Conservation (phyloP, 2,888 invertebrate genomes). For the Odontothrips loti region DNA sequence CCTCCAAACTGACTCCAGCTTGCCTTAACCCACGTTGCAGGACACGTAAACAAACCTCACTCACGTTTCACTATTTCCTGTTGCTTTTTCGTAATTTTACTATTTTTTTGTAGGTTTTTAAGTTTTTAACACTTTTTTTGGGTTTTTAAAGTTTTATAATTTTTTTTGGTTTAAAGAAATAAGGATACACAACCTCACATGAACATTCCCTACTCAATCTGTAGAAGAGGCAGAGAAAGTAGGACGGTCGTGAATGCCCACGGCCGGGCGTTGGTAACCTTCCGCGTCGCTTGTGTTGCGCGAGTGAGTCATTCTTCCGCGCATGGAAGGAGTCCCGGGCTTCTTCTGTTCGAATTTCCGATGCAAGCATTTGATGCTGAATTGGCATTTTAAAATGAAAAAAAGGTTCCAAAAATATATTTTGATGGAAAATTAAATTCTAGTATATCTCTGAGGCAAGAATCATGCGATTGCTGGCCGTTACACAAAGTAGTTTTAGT, state of each 20-base stretch:
- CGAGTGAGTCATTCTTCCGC: no score
- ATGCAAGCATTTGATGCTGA: no score
- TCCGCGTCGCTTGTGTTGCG: background rate
- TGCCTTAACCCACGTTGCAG: slow-evolving; percentile 18
- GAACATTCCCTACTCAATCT: slow-evolving; percentile 26
- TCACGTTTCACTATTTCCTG: slow-evolving; percentile 24
- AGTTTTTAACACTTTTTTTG: slow-evolving; percentile 21
- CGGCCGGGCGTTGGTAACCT: background rate
- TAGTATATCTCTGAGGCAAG: no score
- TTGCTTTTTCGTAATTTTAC: slow-evolving; percentile 15
- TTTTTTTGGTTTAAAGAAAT: slow-evolving; percentile 27
- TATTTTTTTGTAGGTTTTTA: slow-evolving; percentile 26
- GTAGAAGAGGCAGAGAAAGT: slow-evolving; percentile 26
- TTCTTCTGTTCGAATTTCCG: no score
- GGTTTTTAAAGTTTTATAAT: slow-evolving; percentile 19
- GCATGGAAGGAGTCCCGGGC: no score
- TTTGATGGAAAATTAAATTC: no score
- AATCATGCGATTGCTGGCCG: no score
- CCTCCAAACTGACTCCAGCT: background rate
- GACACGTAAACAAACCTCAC: slow-evolving; percentile 20
- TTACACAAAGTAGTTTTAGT: no score
- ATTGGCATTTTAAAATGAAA: no score
- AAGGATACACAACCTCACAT: slow-evolving; percentile 24
- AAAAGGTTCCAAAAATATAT: no score
- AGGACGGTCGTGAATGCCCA: background rate